Conservation (phyloP, 2,888 invertebrate genomes). For the Muschampia plurimacula region DNA sequence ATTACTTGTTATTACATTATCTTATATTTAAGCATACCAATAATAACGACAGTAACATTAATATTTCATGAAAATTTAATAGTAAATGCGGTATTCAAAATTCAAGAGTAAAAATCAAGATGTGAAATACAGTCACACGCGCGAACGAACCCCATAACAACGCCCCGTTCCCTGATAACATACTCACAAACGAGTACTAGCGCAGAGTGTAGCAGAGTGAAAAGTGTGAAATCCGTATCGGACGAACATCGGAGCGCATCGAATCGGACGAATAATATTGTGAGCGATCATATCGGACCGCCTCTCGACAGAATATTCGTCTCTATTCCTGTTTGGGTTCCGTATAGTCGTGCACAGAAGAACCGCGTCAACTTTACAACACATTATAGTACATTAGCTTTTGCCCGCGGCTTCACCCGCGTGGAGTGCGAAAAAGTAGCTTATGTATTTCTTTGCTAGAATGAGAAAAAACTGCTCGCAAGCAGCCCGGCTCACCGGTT, state of each 20-base stretch:
- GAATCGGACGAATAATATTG: slow-evolving; percentile 23
- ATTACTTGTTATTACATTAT: background rate
- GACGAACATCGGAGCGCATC: slow-evolving; percentile 21
- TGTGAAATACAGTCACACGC: slow-evolving; percentile 26
- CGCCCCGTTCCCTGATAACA: slow-evolving; percentile 4
- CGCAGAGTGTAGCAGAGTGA: slow-evolving; percentile 19
- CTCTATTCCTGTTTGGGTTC: background rate
- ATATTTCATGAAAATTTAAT: background rate
- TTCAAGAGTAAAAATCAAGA: slow-evolving; percentile 23
- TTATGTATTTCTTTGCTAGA: no score
- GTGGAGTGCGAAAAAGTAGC: no score
- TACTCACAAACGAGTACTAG: slow-evolving; percentile 1
- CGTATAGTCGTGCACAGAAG: background rate
- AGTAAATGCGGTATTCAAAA: background rate
- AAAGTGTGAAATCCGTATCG: slow-evolving; percentile 29
- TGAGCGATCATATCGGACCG: slow-evolving; percentile 4
- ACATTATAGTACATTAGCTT: no score
- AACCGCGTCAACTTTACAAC: no score
- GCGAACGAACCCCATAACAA: slow-evolving; percentile 20
- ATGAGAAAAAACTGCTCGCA: no score
- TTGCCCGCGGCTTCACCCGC: no score
- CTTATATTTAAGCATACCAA: background rate
- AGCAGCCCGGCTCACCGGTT: no score
- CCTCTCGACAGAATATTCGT: background rate
- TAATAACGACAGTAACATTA: background rate